Percentiles rank a stretch among this genome's conserved stretches.
Evolutionary conservation across 92 coral and sea anemone species (phyloP).

Genomic region (Palythoa grandis): DNA sequence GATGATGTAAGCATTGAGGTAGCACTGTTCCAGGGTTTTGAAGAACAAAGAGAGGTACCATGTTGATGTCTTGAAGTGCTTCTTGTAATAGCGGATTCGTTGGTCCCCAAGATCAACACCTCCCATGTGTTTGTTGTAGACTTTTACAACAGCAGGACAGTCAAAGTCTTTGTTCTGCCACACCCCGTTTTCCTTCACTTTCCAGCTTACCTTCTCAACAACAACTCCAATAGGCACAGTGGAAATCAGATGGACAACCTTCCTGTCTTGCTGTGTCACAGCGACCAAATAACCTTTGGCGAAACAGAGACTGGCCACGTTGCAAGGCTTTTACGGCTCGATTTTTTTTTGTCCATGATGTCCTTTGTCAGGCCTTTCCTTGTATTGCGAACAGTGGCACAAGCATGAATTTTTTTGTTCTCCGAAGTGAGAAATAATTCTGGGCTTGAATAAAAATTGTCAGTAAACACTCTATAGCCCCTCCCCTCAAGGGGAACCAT

Average conservation of each 20-base stretch:
- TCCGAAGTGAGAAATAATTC: constrained; percentile 33
- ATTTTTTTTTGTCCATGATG: constrained; percentile 42
- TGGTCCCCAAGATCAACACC: constrained; percentile 16
- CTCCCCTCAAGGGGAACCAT: constrained; percentile 35
- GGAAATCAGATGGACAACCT: constrained; percentile 17
- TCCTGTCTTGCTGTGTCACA: constrained; percentile 17
- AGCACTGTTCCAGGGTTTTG: constrained; percentile 21
- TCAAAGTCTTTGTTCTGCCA: constrained; percentile 34
- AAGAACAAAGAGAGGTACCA: constrained; percentile 38
- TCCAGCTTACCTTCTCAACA: constrained; percentile 15
- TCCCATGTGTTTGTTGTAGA: constrained; percentile 18
- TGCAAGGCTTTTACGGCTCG: constrained; percentile 14
- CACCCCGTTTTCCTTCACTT: constrained; percentile 26
- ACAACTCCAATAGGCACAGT: constrained; percentile 27
- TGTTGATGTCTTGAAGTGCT: constrained; percentile 30
- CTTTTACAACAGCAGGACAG: constrained; percentile 20
- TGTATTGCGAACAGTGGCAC: constrained; percentile 50
- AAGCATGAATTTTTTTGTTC: constrained; percentile 42
- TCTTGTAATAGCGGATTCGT: constrained; percentile 8
- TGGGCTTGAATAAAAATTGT: constrained; percentile 56
- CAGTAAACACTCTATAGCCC: constrained; percentile 51
- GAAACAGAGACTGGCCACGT: constrained; percentile 42
- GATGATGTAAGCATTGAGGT: constrained; percentile 30
- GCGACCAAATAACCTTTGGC: constrained; percentile 42
- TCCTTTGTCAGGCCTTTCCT: constrained; percentile 43